phyloP scores from a whole-genome alignment of 1,140 invertebrate species.

The Lucilia cuprina region DNA sequence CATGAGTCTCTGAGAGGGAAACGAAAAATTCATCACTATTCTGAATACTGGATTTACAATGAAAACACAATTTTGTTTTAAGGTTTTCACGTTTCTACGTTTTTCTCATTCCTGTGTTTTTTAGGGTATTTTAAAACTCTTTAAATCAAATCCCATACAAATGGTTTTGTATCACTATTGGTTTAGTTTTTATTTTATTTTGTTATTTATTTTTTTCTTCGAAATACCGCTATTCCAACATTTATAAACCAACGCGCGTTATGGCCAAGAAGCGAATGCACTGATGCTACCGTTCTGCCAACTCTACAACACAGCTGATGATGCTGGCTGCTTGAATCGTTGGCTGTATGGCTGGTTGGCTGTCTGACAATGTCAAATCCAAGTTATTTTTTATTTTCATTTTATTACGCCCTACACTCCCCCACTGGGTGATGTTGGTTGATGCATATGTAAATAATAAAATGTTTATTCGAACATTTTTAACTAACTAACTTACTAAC shows the following conservation, averaged over 20 bases:
- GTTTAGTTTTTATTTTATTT: not conserved
- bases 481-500: too few relatives aligned
- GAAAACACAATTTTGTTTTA: not conserved
- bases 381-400: not conserved
- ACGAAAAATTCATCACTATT: not conserved
- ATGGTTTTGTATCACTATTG: not conserved
- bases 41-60: not conserved
- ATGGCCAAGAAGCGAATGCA: slow-evolving; percentile 1
- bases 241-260: not conserved
- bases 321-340: not conserved
- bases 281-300: not conserved
- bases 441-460: too few relatives aligned
- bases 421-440: too few relatives aligned
- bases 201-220: not conserved
- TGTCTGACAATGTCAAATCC: not conserved
- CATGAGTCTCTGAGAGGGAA: not conserved
- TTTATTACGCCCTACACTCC: not conserved
- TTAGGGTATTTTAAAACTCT: not conserved
- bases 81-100: not conserved
- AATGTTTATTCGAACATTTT: too few relatives aligned
- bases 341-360: not conserved
- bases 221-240: not conserved
- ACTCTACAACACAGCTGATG: not conserved
- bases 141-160: not conserved
- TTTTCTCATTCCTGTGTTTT: not conserved